Base-by-base conservation (phyloP, 2,888 invertebrate genomes). In the Caprella mutica region DNA sequence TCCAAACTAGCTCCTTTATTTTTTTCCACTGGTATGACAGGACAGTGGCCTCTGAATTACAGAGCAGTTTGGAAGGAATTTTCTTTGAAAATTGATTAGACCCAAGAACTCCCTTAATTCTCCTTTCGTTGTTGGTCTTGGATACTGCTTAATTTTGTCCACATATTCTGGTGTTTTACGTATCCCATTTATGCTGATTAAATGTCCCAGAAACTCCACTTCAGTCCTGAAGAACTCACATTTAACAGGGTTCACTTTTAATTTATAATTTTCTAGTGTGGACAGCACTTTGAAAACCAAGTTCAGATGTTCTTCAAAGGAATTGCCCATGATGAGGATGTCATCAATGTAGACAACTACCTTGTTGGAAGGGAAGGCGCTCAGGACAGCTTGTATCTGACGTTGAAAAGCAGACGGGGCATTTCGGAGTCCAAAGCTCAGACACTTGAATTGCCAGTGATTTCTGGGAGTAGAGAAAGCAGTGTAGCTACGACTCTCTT, bases 391-490 rank as follows among this genome's bases (percentile, higher is more conserved):
- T n/a, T 43, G 43, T 26, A 43, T 43, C 4, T 26, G 24, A 5
- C 43, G 19, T 26, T 43, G 43, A 21, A 43, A 43, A 43, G 43
- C 43, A 43, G 43, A 43, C 5, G 43, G 43, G 17, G 43, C 43
- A 23, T 43, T 43, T n/a, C 26, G 21, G 5, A 21, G 43, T 4
- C 43, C 43, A 43, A 43, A 43, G n/a, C 43, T 43, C 43, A 43
- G 26, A 4, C 21, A n/a, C 14, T 40, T 40, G 40, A 40, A 40
- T 6, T 40, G 40, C 40, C 40, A 40, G 21, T 40, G 40, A n/a
- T 21, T 21, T 8, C 21, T n/a, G 5, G 40, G 40, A n/a, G 40
- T 40, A n/a, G 40, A 40, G 40, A 40, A 40, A n/a, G 40, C 40
- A n/a, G 40, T 40, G 17, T 19, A 6, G 6, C 21, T 21, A 19